phyloP scores from a whole-genome alignment of 2,888 invertebrate species.

The Acleris sparsana region DNA sequence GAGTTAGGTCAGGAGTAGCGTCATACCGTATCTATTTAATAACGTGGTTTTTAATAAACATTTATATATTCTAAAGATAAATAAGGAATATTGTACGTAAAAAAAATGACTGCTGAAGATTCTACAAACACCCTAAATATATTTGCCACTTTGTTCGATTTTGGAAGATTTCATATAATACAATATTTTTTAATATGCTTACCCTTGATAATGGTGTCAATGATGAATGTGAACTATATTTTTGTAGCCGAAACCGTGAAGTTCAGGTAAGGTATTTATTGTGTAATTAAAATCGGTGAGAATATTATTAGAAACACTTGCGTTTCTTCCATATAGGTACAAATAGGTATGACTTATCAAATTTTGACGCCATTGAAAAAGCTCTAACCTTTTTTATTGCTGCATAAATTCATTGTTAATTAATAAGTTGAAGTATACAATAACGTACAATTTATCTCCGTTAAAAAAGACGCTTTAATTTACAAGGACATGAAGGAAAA shows the following conservation, averaged over 20 bases:
- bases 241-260: conserved; percentile 67
- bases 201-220: conserved; percentile 61
- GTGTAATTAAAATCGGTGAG: neutral
- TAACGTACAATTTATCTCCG: no score
- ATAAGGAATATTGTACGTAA: neutral
- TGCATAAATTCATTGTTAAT: no score
- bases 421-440: no score
- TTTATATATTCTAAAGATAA: neutral
- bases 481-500: no score
- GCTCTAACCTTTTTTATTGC: no score
- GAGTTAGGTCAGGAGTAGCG: conserved; percentile 2
- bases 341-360: no score
- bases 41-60: neutral
- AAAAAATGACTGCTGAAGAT: conserved; percentile 36
- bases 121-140: conserved; percentile 40
- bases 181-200: conserved; percentile 66
- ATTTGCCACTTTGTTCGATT: conserved; percentile 50
- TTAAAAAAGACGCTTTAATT: no score
- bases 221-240: conserved; percentile 71
- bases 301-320: neutral
- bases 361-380: no score
- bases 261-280: conserved; percentile 55
- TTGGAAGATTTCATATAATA: conserved; percentile 61
- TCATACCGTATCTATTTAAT: neutral
- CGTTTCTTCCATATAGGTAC: no score